Evolutionary conservation across 2,113 vertebrate species (phyloP).

Genomic region (Prunella fulvescens): DNA sequence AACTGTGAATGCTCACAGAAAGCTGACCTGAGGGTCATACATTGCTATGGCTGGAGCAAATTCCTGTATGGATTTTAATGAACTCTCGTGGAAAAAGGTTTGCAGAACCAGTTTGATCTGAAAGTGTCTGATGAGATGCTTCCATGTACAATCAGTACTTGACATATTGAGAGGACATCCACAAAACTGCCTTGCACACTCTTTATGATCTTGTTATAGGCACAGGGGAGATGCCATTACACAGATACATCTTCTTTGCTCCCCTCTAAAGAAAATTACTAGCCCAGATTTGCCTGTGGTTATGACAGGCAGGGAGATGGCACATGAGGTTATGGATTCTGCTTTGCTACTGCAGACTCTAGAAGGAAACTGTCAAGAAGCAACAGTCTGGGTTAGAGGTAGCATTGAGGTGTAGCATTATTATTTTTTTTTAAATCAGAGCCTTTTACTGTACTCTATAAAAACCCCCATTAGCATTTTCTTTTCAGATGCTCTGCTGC

Average conservation of each 20-base stretch:
- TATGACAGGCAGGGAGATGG: not conserved
- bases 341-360: not conserved
- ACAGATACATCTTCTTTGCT: not conserved
- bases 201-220: not conserved
- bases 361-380: slow-evolving; percentile 6
- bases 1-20: not conserved
- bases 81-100: not conserved
- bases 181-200: not conserved
- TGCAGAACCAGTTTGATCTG: not conserved
- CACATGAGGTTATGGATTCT: not conserved
- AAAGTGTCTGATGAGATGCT: not conserved
- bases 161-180: not conserved
- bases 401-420: slow-evolving; percentile 15
- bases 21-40: not conserved
- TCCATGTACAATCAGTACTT: not conserved
- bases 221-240: not conserved
- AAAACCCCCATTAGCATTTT: slow-evolving; percentile 61
- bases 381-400: not conserved
- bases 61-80: not conserved
- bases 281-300: not conserved
- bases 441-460: slow-evolving; percentile 42
- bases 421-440: slow-evolving; percentile 13
- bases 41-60: not conserved
- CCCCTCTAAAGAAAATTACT: not conserved
- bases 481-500: slow-evolving; percentile 58